A percentile compares a stretch with the other conserved stretches of the same genome.
These are phyloP conservation scores for Pedionomus torquatus DNA, from an alignment of 2,113 vertebrate genomes.

Conservation along the genomic window DNA sequence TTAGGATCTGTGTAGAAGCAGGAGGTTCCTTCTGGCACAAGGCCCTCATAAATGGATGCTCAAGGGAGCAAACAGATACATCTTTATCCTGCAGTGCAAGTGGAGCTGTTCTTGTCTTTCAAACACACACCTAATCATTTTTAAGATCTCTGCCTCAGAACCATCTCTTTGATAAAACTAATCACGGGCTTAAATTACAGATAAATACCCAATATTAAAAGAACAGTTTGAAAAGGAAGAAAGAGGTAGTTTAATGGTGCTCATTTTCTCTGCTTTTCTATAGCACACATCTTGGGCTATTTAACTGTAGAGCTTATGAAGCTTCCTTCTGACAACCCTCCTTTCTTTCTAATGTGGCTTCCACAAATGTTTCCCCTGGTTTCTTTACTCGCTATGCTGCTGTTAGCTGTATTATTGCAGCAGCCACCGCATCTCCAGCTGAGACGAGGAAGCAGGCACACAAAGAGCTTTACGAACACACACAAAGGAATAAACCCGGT, in stretches of 20 bases:
- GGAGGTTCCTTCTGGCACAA: background rate
- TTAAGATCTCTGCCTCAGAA: constrained; percentile 50
- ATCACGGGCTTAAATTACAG: constrained; percentile 64
- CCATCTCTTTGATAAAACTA: constrained; percentile 64
- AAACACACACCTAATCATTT: constrained; percentile 33
- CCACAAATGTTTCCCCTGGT: background rate
- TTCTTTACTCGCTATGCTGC: background rate
- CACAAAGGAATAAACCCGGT: background rate
- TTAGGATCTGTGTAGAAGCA: background rate
- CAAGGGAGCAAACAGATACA: background rate
- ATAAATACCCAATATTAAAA: constrained; percentile 51
- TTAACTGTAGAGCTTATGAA: constrained; percentile 14
- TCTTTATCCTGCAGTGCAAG: constrained; percentile 21
- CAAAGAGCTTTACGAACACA: background rate
- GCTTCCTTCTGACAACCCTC: constrained; percentile 31
- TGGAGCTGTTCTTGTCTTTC: constrained; percentile 23
- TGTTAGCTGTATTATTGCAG: background rate
- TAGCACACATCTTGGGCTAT: constrained; percentile 37
- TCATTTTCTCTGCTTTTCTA: constrained; percentile 44
- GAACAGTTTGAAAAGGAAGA: constrained; percentile 20
- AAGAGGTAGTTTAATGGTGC: background rate
- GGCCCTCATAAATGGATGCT: background rate
- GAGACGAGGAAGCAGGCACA: background rate
- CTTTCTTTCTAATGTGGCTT: background rate
- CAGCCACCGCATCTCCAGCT: background rate